Percentiles rank a stretch among this genome's conserved stretches.
phyloP scores from a whole-genome alignment of 2,113 vertebrate genomes.

The Ranitomeya variabilis region DNA sequence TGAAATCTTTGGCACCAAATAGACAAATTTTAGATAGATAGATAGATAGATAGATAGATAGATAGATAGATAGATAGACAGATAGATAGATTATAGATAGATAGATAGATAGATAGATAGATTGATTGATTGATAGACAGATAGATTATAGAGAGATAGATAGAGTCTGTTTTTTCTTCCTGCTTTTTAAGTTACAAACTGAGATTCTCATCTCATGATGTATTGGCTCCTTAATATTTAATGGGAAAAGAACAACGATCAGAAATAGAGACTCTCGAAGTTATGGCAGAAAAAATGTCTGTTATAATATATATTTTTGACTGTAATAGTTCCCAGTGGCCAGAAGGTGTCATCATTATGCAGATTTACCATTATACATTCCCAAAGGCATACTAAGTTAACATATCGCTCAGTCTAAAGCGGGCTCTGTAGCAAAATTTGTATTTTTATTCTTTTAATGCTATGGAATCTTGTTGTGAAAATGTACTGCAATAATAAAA shows the following conservation, averaged over 20 bases:
- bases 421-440: not conserved
- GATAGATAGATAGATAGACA: not conserved
- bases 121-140: not conserved
- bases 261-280: not conserved
- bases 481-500: constrained; percentile 4
- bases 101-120: not conserved
- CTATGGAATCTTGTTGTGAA: not conserved
- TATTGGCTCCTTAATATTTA: constrained; percentile 3
- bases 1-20: too few relatives aligned
- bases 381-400: constrained; percentile 33
- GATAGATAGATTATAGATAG: not conserved
- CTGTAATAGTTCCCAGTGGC: constrained; percentile 39
- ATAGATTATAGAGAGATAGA: not conserved
- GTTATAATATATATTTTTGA: constrained; percentile 19
- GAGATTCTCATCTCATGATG: not conserved
- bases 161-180: not conserved
- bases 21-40: not conserved
- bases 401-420: constrained; percentile 8
- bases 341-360: constrained; percentile 54
- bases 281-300: not conserved
- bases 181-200: not conserved
- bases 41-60: not conserved
- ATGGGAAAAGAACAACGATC: not conserved
- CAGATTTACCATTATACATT: constrained; percentile 40
- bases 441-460: constrained; percentile 16